Conservation (phyloP, 2,797 vertebrate genomes). For the Oreochromis grahami region DNA sequence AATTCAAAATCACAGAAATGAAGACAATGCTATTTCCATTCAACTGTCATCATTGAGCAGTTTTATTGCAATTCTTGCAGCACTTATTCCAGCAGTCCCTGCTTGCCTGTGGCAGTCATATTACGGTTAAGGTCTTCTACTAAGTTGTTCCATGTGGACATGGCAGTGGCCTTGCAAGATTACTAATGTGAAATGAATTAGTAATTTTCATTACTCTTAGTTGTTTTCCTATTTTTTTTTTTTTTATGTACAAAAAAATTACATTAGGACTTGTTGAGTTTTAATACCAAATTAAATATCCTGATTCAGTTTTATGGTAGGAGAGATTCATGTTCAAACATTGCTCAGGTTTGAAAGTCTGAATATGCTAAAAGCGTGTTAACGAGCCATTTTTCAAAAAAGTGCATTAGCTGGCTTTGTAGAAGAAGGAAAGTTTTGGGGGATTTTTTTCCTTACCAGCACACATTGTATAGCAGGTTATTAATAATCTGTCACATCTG, state of each 20-base stretch:
- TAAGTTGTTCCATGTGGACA: too few species aligned
- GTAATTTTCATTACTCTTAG: too few species aligned
- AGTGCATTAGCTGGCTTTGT: neutral
- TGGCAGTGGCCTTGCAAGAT: too few species aligned
- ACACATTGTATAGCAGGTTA: neutral
- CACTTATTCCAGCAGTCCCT: neutral
- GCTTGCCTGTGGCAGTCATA: too few species aligned
- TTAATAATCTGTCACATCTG: neutral
- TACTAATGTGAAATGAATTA: too few species aligned
- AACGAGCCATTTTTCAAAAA: neutral
- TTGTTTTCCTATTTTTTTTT: too few species aligned
- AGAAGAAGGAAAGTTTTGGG: neutral
- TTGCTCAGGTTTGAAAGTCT: neutral
- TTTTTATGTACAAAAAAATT: neutral
- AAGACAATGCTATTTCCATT: neutral
- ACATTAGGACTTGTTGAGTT: too few species aligned
- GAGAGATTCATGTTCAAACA: neutral
- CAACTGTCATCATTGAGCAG: neutral
- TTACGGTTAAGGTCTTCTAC: too few species aligned
- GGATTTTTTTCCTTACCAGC: accelerated
- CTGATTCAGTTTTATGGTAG: neutral
- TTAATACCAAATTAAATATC: too few species aligned
- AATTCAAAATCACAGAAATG: neutral
- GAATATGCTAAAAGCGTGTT: neutral
- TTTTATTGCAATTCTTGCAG: neutral